Conservation (phyloP, 2,113 vertebrate species). For the Megaptera novaeangliae region DNA sequence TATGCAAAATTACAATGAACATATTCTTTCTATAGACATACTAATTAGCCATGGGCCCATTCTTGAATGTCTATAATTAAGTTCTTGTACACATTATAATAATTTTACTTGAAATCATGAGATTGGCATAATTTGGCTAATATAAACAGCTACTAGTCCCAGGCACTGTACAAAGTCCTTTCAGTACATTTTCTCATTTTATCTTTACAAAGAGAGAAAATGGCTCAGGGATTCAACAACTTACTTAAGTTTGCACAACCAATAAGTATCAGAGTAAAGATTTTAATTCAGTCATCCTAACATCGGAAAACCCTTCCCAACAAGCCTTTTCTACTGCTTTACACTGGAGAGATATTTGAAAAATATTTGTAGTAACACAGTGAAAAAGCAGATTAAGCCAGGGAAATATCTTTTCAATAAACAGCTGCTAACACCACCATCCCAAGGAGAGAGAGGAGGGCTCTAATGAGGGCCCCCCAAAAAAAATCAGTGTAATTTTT, state of each 20-base stretch:
- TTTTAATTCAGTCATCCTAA: not conserved
- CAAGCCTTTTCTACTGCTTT: not conserved
- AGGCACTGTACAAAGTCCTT: not conserved
- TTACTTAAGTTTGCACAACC: not conserved
- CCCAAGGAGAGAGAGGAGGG: not conserved
- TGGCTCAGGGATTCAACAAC: not conserved
- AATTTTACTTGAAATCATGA: slow-evolving; percentile 42
- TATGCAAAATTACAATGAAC: slow-evolving; percentile 54
- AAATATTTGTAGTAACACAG: not conserved
- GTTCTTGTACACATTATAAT: slow-evolving; percentile 18
- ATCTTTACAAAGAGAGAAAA: not conserved
- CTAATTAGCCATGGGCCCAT: slow-evolving; percentile 19
- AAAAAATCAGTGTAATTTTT: not conserved
- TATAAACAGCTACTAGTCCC: not conserved
- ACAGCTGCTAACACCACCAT: not conserved
- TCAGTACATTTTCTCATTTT: not conserved
- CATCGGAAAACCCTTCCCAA: not conserved
- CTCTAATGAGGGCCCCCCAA: not conserved
- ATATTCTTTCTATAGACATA: slow-evolving; percentile 45
- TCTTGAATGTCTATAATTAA: slow-evolving; percentile 38
- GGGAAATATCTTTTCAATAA: not conserved
- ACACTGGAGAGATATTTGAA: not conserved
- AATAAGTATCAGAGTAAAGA: not conserved
- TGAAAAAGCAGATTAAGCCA: not conserved
- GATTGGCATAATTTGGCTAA: slow-evolving; percentile 24